phyloP scores from a whole-genome alignment of 2,888 invertebrate species.

The Neelides folsomi region DNA sequence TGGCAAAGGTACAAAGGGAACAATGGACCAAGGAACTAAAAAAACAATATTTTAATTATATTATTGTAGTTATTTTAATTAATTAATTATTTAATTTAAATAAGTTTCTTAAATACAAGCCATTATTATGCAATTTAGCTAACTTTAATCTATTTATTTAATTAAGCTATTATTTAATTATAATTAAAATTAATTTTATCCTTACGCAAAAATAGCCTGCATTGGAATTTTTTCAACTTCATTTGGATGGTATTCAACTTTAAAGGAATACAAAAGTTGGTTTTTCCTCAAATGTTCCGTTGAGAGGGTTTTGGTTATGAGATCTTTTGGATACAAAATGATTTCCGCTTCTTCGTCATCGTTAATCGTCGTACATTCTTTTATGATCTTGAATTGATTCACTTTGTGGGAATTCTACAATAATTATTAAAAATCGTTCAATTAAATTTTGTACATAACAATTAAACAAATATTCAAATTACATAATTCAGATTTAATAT shows the following conservation, averaged over 20 bases:
- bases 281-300: conserved; percentile 15
- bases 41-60: conserved; percentile 15
- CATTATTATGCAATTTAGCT: no score
- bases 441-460: background rate
- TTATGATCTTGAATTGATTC: conserved; percentile 27
- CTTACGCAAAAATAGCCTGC: conserved; percentile 49
- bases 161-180: no score
- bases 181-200: no score
- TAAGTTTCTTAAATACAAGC: no score
- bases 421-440: background rate
- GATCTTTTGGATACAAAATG: conserved; percentile 32
- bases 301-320: conserved; percentile 10
- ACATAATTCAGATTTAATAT: no score
- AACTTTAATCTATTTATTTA: no score
- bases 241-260: conserved; percentile 42
- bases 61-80: no score
- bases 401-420: conserved; percentile 31
- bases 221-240: conserved; percentile 53
- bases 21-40: conserved; percentile 31
- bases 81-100: no score
- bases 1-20: conserved; percentile 33
- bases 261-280: conserved; percentile 15
- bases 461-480: background rate
- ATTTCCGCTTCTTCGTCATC: conserved; percentile 25
- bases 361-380: conserved; percentile 9